These are phyloP conservation scores for Microtus richardsoni DNA, from an alignment of 2,113 vertebrate genomes.

Conservation along the genomic window DNA sequence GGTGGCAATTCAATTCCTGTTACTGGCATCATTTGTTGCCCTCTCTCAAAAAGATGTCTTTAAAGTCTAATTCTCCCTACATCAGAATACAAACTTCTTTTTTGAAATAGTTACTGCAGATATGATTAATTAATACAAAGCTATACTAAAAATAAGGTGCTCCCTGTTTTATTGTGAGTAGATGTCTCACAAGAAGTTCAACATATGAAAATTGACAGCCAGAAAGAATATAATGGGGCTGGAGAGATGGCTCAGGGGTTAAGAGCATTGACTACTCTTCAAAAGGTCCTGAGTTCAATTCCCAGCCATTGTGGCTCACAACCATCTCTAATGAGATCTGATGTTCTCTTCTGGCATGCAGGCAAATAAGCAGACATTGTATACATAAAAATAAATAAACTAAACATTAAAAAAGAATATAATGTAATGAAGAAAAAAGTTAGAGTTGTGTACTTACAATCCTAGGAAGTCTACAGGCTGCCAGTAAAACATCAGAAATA, in stretches of 20 bases:
- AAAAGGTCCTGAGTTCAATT: too few relatives aligned
- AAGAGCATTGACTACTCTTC: too few relatives aligned
- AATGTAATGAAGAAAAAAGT: background rate
- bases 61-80: background rate
- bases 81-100: background rate
- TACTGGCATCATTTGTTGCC: background rate
- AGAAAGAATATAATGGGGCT: background rate
- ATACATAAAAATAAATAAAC: too few relatives aligned
- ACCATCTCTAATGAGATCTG: too few relatives aligned
- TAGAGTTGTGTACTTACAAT: background rate
- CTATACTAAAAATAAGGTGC: background rate
- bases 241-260: too few relatives aligned
- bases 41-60: background rate
- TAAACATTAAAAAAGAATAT: background rate
- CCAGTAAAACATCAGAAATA: background rate
- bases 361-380: too few relatives aligned
- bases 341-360: too few relatives aligned
- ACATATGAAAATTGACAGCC: background rate
- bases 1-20: background rate
- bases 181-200: background rate
- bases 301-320: too few relatives aligned
- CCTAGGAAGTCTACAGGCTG: accelerated
- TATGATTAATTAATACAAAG: background rate
- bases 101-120: background rate
- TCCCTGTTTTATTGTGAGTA: background rate